Base-by-base conservation (phyloP, 2,113 vertebrate species). In the Callopanchax toddi region DNA sequence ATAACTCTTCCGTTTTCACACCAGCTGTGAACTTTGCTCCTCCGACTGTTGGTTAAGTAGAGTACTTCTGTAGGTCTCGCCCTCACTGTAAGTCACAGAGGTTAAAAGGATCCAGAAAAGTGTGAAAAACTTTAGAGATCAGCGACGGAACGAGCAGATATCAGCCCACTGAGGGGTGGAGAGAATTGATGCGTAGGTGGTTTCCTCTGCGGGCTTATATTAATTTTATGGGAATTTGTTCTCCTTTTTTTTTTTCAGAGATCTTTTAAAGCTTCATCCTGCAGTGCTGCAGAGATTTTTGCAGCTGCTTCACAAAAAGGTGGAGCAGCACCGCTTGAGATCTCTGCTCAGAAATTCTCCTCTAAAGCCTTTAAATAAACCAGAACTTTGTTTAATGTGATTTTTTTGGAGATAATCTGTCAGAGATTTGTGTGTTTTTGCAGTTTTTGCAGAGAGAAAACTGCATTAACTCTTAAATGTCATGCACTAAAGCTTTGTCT, bases 211-310 rank as follows among this genome's bases (percentile, higher is more conserved):
- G 18, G 50, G 61, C 18, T 22, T n/a, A 22, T 32, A 23, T 18
- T 49, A 16, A 56, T 62, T 56, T 50, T 62, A 52, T 77, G 44
- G 57, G 13, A 23, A 60, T 34, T 46, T 46, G 26, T 48, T 53
- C 21, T 53, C 16, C 21, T 48, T 39, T 40, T 22, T 23, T 34
- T 39, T 53, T 45, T 26, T 34, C 11, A 6, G 39, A 36, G 49
- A 12, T 60, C 20, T 32, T 64, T 37, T 65, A 46, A 49, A 40
- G 74, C 79, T 65, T 32, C 82, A 57, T 76, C 79, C 71, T 51
- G 46, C 15, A 32, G n/a, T 54, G 36, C 79, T 81, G 82, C 85
- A 84, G 63, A 82, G 54, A 20, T 76, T 70, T 7, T 32, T 64
- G 11, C 17, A 62, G 68, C 34, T 36, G 56, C 23, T 63, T 45